These are phyloP conservation scores for Halisarca cf. caerulea DNA, from an alignment of 37 sponge, comb jelly and placozoan genomes.

Conservation along the genomic window DNA sequence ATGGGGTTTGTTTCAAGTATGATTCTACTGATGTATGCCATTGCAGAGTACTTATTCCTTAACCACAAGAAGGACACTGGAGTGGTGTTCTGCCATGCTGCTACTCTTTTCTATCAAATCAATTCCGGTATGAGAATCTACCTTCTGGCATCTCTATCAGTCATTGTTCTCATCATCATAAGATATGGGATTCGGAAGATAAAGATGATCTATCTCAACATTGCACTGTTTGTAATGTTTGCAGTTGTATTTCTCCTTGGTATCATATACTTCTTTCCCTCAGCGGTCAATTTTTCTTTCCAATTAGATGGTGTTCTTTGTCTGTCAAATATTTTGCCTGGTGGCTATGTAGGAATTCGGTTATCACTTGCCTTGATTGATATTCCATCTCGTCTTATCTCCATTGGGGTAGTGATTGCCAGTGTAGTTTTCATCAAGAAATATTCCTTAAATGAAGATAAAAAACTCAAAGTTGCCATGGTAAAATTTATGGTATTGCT, in stretches of 20 bases:
- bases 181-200: neutral
- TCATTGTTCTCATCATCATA: neutral
- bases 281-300: neutral
- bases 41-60: no score
- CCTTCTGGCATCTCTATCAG: neutral
- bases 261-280: neutral
- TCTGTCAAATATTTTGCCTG: neutral
- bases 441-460: no score
- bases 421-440: neutral
- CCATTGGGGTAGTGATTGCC: neutral
- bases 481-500: no score
- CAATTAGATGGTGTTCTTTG: neutral
- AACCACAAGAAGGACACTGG: no score
- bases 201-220: neutral
- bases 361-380: no score
- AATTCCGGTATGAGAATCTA: neutral
- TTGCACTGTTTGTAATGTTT: neutral
- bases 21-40: no score
- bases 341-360: neutral
- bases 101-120: neutral
- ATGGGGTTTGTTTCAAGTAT: no score
- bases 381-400: neutral
- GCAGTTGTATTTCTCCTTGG: no score
- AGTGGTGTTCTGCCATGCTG: neutral
- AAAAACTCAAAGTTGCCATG: no score